phyloP scores from a whole-genome alignment of 2,888 invertebrate species.

The Oxycera nigricornis region DNA sequence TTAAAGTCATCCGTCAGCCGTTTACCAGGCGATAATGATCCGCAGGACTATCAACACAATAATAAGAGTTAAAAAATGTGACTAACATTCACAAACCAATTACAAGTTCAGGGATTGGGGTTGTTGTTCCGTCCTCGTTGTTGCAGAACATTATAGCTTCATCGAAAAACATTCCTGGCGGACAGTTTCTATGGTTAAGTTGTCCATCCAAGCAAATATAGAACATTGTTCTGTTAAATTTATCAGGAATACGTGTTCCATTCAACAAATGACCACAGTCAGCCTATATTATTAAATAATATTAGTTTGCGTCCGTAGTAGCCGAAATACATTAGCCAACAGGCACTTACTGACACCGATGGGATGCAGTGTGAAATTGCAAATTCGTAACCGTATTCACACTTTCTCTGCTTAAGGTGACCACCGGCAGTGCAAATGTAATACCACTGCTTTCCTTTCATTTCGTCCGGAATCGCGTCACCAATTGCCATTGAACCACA shows the following conservation, averaged over 20 bases:
- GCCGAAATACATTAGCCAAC: too few relatives aligned
- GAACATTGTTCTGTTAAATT: slow-evolving; percentile 1
- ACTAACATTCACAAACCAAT: neutral
- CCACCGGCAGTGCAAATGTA: slow-evolving; percentile 12
- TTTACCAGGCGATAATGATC: too few relatives aligned
- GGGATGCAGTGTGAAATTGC: neutral
- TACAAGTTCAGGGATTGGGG: neutral
- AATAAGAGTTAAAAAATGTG: neutral
- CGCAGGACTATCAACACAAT: neutral
- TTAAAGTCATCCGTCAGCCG: neutral
- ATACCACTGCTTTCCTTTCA: neutral
- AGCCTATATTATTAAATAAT: too few relatives aligned
- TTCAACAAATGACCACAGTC: neutral
- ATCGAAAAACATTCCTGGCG: slow-evolving; percentile 24
- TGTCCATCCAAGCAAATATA: slow-evolving; percentile 38
- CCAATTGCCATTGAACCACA: neutral
- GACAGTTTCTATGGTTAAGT: slow-evolving; percentile 22
- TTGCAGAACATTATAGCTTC: neutral
- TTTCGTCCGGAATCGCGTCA: neutral
- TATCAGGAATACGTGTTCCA: neutral
- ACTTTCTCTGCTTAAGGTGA: neutral
- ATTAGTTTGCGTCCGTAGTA: too few relatives aligned
- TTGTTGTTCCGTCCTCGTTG: too few relatives aligned
- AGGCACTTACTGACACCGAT: too few relatives aligned
- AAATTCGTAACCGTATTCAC: neutral